These are phyloP conservation scores for Polymixis lichenea DNA, from an alignment of 2,888 invertebrate species.

Conservation along the genomic window DNA sequence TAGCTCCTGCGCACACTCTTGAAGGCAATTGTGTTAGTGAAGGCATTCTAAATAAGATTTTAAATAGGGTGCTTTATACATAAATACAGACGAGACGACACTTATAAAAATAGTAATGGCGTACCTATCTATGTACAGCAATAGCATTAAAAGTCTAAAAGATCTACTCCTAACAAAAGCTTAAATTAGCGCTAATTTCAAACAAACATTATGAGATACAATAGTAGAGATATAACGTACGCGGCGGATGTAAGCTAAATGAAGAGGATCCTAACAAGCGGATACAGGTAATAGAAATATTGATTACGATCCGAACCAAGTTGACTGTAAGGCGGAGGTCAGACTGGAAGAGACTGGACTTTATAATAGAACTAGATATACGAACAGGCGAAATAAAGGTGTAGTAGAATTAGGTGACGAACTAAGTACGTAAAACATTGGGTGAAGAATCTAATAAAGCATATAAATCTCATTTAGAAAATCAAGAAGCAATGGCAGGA, in stretches of 20 bases:
- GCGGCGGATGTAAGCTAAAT: constrained; percentile 69
- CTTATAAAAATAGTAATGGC: neutral
- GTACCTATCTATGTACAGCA: neutral
- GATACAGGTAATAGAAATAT: constrained; percentile 74
- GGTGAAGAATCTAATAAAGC: neutral
- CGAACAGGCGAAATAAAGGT: too few relatives aligned
- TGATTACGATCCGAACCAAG: constrained; percentile 61
- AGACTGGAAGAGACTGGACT: constrained; percentile 10
- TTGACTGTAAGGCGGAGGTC: constrained; percentile 31
- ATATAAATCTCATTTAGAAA: neutral
- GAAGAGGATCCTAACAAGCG: constrained; percentile 69
- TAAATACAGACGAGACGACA: neutral
- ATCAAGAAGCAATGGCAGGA: neutral
- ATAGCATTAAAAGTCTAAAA: constrained; percentile 1
- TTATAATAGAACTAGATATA: neutral
- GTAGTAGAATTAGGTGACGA: too few relatives aligned
- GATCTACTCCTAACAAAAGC: neutral
- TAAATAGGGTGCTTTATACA: neutral
- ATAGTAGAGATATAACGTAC: constrained; percentile 57
- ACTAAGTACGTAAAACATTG: neutral
- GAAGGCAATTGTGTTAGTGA: neutral
- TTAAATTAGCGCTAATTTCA: constrained; percentile 32
- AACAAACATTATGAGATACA: constrained; percentile 49
- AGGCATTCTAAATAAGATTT: neutral
- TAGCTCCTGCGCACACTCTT: too few relatives aligned